phyloP scores from a whole-genome alignment of 2,113 vertebrate genomes.

The Ctenomys sociabilis region DNA sequence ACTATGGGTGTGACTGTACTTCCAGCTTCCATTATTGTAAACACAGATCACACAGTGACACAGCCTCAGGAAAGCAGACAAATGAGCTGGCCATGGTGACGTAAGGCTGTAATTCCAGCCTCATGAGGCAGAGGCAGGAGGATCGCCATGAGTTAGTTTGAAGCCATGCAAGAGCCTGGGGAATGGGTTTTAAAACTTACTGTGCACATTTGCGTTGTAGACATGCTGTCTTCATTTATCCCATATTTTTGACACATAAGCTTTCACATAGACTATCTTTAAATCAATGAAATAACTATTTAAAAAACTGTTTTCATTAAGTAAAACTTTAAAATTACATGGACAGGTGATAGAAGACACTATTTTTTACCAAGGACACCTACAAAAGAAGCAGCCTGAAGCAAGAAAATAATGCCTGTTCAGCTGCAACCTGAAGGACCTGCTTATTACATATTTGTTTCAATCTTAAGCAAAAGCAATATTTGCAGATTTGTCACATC shows the following conservation, averaged over 20 bases:
- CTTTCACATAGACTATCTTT: neutral
- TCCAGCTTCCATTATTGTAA: neutral
- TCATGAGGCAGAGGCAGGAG: neutral
- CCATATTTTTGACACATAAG: neutral
- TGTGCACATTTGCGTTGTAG: neutral
- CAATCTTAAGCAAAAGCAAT: neutral
- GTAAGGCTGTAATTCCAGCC: neutral
- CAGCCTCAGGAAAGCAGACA: neutral
- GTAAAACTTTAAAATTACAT: neutral
- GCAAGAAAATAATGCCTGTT: neutral
- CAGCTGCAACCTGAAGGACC: neutral
- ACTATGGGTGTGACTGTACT: neutral
- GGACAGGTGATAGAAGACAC: neutral
- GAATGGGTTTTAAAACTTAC: neutral
- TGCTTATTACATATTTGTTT: neutral
- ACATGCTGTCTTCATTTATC: neutral
- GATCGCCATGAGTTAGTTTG: neutral
- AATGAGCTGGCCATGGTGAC: neutral
- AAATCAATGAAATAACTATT: neutral
- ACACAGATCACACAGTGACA: neutral
- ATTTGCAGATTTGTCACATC: neutral
- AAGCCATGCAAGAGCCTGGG: neutral
- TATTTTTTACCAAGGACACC: neutral
- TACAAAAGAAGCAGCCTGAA: neutral
- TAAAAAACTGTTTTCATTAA: neutral